Conservation (phyloP, 2,888 invertebrate genomes). For the Xestia sexstrigata region DNA sequence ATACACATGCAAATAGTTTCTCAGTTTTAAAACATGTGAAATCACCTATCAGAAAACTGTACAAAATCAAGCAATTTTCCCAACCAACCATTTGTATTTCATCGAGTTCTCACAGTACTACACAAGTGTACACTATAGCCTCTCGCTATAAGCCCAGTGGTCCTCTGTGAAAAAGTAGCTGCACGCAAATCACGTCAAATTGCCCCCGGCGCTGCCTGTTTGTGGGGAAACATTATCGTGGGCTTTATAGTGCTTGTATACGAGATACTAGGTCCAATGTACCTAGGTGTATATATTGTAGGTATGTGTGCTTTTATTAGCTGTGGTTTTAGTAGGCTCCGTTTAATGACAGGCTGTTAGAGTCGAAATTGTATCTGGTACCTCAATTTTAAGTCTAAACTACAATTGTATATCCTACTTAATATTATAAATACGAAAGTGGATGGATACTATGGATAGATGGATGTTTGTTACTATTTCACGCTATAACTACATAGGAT, state of each 20-base stretch:
- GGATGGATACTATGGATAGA: too few relatives aligned
- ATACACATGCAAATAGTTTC: background rate
- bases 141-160: constrained; percentile 19
- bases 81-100: constrained; percentile 1
- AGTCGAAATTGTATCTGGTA: background rate
- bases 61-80: constrained; percentile 10
- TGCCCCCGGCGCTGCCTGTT: constrained; percentile 44
- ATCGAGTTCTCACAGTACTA: constrained; percentile 45
- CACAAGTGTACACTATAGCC: background rate
- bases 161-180: constrained; percentile 58
- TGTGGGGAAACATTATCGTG: constrained; percentile 41
- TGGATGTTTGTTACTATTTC: too few relatives aligned
- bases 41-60: background rate
- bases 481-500: too few relatives aligned
- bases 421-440: too few relatives aligned
- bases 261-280: background rate
- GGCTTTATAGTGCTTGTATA: constrained; percentile 28
- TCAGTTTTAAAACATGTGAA: background rate
- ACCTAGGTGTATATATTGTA: background rate
- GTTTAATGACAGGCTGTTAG: background rate
- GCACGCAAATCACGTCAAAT: constrained; percentile 63
- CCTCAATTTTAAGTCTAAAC: background rate
- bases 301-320: background rate
- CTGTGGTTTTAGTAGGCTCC: background rate
- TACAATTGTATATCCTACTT: too few relatives aligned